Percentiles rank a stretch among this genome's conserved stretches.
phyloP scores from a whole-genome alignment of 2,797 vertebrate species.

The Valencia hispanica region DNA sequence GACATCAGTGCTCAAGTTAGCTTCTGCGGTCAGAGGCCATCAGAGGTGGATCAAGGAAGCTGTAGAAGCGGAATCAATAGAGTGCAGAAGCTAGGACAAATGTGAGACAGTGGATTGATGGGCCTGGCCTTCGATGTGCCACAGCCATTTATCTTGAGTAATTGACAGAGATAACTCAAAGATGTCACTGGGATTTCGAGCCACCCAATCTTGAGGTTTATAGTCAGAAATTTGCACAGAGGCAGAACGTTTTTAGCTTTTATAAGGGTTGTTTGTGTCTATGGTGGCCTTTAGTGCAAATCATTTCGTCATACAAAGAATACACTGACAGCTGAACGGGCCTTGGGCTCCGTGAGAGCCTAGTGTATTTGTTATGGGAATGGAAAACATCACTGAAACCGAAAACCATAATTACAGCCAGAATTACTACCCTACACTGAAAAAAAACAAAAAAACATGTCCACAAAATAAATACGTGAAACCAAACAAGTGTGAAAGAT shows the following conservation, averaged over 20 bases:
- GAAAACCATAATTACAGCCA: slow-evolving; percentile 24
- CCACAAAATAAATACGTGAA: slow-evolving; percentile 4
- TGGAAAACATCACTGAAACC: slow-evolving; percentile 15
- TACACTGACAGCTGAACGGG: slow-evolving; percentile 27
- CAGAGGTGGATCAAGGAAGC: slow-evolving; percentile 63
- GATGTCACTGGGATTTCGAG: slow-evolving; percentile 64
- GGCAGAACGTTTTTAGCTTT: slow-evolving; percentile 31
- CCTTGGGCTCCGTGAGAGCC: not conserved
- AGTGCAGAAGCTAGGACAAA: slow-evolving; percentile 53
- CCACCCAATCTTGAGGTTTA: slow-evolving; percentile 42
- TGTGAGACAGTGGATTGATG: slow-evolving; percentile 66
- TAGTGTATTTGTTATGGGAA: slow-evolving; percentile 9
- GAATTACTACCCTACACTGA: slow-evolving; percentile 6
- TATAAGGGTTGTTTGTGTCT: slow-evolving; percentile 19
- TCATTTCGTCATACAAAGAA: slow-evolving; percentile 32
- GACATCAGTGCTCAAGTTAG: slow-evolving; percentile 74
- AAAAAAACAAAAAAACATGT: not conserved
- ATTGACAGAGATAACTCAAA: slow-evolving; percentile 77
- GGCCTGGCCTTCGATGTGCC: slow-evolving; percentile 69
- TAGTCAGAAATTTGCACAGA: slow-evolving; percentile 52
- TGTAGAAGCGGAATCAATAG: slow-evolving; percentile 69
- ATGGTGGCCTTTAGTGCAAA: slow-evolving; percentile 19
- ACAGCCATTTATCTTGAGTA: slow-evolving; percentile 71
- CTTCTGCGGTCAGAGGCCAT: slow-evolving; percentile 68
- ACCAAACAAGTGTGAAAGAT: slow-evolving; percentile 1